Percentiles rank a stretch among this genome's conserved stretches.
These are phyloP conservation scores for Danio albolineatus DNA, from an alignment of 2,797 vertebrate species.

Conservation along the genomic window DNA sequence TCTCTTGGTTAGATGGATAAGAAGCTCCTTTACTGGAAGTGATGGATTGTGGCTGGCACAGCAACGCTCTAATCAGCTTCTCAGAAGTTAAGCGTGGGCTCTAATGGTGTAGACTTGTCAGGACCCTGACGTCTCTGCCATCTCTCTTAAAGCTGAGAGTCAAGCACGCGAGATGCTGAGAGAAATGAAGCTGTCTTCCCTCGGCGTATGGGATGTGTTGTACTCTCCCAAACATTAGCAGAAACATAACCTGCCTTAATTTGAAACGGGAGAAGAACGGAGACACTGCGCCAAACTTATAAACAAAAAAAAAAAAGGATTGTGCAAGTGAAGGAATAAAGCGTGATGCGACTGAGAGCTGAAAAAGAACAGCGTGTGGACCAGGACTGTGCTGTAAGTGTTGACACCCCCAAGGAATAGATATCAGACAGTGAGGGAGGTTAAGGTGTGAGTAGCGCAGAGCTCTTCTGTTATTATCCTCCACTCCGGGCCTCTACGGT, in stretches of 20 bases:
- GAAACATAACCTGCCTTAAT: slow-evolving; percentile 55
- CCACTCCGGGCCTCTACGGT: slow-evolving; percentile 69
- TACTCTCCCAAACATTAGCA: slow-evolving; percentile 53
- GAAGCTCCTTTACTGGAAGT: slow-evolving; percentile 62
- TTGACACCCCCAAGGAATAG: slow-evolving; percentile 54
- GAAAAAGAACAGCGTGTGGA: slow-evolving; percentile 40
- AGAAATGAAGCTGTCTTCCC: slow-evolving; percentile 58
- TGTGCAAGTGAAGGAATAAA: slow-evolving; percentile 22
- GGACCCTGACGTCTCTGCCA: slow-evolving; percentile 60
- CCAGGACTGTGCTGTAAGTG: slow-evolving; percentile 31
- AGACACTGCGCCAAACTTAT: slow-evolving; percentile 24
- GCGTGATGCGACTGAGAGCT: slow-evolving; percentile 17
- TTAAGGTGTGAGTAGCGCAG: slow-evolving; percentile 55
- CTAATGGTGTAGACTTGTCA: slow-evolving; percentile 68
- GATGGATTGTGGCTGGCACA: slow-evolving; percentile 65
- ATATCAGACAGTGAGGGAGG: slow-evolving; percentile 55
- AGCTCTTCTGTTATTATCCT: slow-evolving; percentile 67
- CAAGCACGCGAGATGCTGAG: slow-evolving; percentile 54
- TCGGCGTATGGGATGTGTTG: slow-evolving; percentile 52
- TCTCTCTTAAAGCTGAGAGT: slow-evolving; percentile 62
- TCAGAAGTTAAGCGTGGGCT: slow-evolving; percentile 64
- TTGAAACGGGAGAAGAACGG: slow-evolving; percentile 35
- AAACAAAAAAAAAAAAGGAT: neutral
- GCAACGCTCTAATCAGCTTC: slow-evolving; percentile 63
- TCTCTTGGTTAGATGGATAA: slow-evolving; percentile 63